Percentiles rank a stretch among this genome's conserved stretches.
These are phyloP conservation scores for Pyrocephalus nanus DNA, from an alignment of 2,797 vertebrate species.

Conservation along the genomic window DNA sequence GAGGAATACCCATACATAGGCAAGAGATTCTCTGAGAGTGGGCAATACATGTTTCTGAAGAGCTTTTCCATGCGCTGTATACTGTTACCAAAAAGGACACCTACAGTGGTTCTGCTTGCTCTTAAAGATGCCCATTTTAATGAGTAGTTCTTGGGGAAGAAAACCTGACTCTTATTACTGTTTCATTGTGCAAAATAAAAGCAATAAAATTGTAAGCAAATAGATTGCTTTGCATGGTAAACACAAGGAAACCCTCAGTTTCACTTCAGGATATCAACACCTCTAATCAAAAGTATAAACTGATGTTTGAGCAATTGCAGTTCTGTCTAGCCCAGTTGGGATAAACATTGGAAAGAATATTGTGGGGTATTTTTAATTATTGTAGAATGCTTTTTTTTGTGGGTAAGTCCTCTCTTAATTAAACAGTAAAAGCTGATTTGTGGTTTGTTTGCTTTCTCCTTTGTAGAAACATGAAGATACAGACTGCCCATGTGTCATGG, in stretches of 20 bases:
- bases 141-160: neutral
- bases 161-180: neutral
- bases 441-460: constrained; percentile 34
- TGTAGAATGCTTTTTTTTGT: constrained; percentile 6
- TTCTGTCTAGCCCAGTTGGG: neutral
- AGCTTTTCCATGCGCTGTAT: neutral
- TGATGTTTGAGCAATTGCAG: neutral
- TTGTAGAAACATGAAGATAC: constrained; percentile 95
- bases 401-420: neutral
- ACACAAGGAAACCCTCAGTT: neutral
- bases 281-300: neutral
- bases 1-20: neutral
- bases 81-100: neutral
- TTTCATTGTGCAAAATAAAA: neutral
- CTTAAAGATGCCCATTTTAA: neutral
- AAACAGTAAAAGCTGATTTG: neutral
- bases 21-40: neutral
- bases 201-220: neutral
- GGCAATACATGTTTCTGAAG: neutral
- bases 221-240: neutral
- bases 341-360: neutral
- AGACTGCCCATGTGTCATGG: constrained; percentile 91
- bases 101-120: neutral
- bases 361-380: neutral
- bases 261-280: neutral